phyloP scores from a whole-genome alignment of 2,888 invertebrate genomes.

The Phytoseiulus persimilis region DNA sequence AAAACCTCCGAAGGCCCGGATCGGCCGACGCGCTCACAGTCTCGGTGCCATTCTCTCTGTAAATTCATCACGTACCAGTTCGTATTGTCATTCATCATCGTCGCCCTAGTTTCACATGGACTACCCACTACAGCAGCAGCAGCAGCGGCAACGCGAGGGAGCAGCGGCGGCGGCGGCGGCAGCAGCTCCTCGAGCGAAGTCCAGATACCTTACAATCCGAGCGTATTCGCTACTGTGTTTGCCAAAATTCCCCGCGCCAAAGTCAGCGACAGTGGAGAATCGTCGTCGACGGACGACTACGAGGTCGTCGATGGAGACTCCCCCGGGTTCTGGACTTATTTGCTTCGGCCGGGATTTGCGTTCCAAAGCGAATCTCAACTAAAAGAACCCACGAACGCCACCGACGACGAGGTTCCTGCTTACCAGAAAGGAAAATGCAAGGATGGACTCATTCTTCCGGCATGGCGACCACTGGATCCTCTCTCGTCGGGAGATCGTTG shows the following conservation, averaged over 20 bases:
- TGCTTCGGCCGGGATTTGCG: conserved; percentile 29
- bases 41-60: background rate
- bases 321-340: conserved; percentile 19
- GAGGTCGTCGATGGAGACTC: conserved; percentile 14
- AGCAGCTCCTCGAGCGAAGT: conserved; percentile 8
- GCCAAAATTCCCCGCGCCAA: background rate
- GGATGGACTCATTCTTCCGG: conserved; percentile 74
- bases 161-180: background rate
- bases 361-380: conserved; percentile 25
- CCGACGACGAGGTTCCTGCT: conserved; percentile 20
- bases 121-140: background rate
- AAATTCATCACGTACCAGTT: background rate
- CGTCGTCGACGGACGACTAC: conserved; percentile 21
- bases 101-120: background rate
- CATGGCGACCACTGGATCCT: conserved; percentile 76
- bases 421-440: conserved; percentile 56
- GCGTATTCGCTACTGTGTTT: conserved; percentile 29
- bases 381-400: conserved; percentile 9
- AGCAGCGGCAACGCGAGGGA: background rate
- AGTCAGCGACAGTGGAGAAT: background rate
- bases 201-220: conserved; percentile 27
- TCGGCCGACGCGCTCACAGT: background rate
- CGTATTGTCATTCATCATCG: background rate
- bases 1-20: background rate
- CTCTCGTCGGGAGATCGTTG: conserved; percentile 67